phyloP scores from a whole-genome alignment of 2,113 vertebrate genomes.

The Catharus fuscescens region DNA sequence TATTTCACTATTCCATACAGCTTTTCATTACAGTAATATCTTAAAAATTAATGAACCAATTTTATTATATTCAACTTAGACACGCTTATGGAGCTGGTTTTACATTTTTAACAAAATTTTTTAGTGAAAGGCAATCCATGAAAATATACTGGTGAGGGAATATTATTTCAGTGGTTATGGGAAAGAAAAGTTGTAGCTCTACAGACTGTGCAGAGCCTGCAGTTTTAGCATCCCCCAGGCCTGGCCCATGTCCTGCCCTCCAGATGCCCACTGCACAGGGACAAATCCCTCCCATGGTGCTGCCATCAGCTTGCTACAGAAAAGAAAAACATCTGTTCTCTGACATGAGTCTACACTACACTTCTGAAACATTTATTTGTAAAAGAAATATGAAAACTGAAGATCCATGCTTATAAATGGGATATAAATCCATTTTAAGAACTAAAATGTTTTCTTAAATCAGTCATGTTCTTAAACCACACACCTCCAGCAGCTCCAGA shows the following conservation, averaged over 20 bases:
- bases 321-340: not conserved
- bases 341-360: not conserved
- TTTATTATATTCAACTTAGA: not conserved
- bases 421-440: not conserved
- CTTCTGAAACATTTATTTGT: not conserved
- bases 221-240: not conserved
- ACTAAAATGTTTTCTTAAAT: not conserved
- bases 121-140: not conserved
- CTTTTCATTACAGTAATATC: not conserved
- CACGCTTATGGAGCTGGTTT: not conserved
- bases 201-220: not conserved
- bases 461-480: not conserved
- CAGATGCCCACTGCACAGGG: fast-evolving
- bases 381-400: not conserved
- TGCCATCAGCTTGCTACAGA: not conserved
- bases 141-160: not conserved
- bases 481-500: not conserved
- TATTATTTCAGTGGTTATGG: not conserved
- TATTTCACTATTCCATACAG: not conserved
- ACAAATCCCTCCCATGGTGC: not conserved
- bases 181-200: not conserved
- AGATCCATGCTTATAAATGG: not conserved
- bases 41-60: not conserved
- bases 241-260: not conserved
- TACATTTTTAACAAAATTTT: not conserved